phyloP scores from a whole-genome alignment of 2,888 invertebrate species.

The Desoria tigrina region DNA sequence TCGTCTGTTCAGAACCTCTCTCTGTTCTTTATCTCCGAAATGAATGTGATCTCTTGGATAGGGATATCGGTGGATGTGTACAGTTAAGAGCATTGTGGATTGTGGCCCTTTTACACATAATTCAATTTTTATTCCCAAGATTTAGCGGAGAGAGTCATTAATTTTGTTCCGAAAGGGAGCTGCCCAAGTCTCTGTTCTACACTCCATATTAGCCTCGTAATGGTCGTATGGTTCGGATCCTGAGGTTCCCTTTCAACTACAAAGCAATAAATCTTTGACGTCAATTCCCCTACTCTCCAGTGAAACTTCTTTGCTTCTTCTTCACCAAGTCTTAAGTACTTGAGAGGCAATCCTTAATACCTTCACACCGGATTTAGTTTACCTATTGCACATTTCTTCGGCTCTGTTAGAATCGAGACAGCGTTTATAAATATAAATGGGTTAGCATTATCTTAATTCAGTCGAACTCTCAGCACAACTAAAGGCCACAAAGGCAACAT shows the following conservation, averaged over 20 bases:
- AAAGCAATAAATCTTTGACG: constrained; percentile 29
- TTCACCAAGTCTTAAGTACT: constrained; percentile 17
- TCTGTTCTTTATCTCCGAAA: too few relatives aligned
- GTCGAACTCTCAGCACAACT: too few relatives aligned
- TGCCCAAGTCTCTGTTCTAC: constrained; percentile 9
- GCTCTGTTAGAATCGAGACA: too few relatives aligned
- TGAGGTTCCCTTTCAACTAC: constrained; percentile 11
- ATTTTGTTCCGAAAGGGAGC: constrained; percentile 26
- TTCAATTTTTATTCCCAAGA: constrained; percentile 40
- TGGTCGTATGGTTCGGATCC: constrained; percentile 28
- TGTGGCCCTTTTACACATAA: constrained; percentile 23
- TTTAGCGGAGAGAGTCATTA: constrained; percentile 39
- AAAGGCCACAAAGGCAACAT: too few relatives aligned
- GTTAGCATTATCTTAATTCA: too few relatives aligned
- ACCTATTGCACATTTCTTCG: too few relatives aligned
- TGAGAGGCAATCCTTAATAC: background rate
- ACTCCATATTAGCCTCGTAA: constrained; percentile 4
- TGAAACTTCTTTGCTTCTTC: constrained; percentile 34
- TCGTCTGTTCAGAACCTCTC: too few relatives aligned
- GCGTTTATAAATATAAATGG: too few relatives aligned
- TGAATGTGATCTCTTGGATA: too few relatives aligned
- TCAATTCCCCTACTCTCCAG: constrained; percentile 21
- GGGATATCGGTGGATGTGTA: too few relatives aligned
- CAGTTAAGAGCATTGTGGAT: background rate
- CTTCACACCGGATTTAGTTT: background rate